Evolutionary conservation across 2,888 invertebrate genomes (phyloP), one percentile per base, ranked within the genome.

Genomic region (Drosophila setosimentum): DNA sequence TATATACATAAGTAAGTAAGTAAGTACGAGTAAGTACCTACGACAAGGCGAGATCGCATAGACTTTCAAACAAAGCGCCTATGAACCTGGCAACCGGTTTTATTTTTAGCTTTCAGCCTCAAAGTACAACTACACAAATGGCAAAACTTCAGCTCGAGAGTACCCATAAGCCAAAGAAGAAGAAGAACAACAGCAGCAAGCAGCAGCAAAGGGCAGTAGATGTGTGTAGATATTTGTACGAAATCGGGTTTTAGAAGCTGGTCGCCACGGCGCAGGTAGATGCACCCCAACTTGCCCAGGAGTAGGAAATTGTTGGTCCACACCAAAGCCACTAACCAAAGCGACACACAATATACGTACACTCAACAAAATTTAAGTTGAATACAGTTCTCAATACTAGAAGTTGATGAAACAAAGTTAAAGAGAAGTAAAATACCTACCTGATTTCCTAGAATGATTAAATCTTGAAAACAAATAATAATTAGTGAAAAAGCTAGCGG

Each of bases 21-120:
- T 78, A 80, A 80, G 77, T 80, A 75, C 67, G 48, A 64, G 40
- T 75, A 76, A 77, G 76, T 78, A 80, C 81, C 68, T 78, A 80
- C 58, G 73, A 73, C 73, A 65, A 74, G 68, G 68, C 79, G 74
- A 74, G 75, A 53, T 68, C 62, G 64, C 50, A 27, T 63, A 76
- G 53, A 67, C 66, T 78, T 79, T 72, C 78, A 67, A 80, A 80
- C 71, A 81, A 89, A 74, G 86, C 88, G 88, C 85, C 90, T 88
- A 88, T 88, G 86, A 88, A 89, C 85, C 85, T 80, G 83, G 76
- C 81, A 86, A 86, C 85, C 85, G 85, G 85, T 86, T 85, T 76
- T 37, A 33, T 13, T 59, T 55, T 50, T 35, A 42, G 49, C 58
- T 57, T 63, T 69, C 55, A 40, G 32, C 82, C 81, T 58, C 60